Conservation (phyloP, 2,113 vertebrate species). For the Cynopterus brachyotis region DNA sequence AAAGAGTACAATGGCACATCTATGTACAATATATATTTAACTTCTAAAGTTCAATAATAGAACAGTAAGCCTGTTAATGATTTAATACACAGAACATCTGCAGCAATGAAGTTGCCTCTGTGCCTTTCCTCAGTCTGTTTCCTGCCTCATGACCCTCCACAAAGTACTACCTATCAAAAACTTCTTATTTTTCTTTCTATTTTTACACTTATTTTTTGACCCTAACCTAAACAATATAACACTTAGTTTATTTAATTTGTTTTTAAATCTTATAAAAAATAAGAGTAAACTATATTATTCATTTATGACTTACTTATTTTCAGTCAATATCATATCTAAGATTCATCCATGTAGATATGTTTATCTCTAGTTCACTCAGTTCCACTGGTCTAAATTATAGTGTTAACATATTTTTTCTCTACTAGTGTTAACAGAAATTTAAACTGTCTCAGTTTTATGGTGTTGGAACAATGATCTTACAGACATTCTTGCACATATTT, state of each 20-base stretch:
- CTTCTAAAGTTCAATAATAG: neutral
- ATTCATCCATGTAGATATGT: neutral
- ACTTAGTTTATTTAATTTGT: neutral
- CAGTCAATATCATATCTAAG: neutral
- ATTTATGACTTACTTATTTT: neutral
- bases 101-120: too few relatives aligned
- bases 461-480: neutral
- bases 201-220: neutral
- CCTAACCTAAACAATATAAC: neutral
- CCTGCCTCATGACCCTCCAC: accelerated
- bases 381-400: neutral
- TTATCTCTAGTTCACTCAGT: neutral
- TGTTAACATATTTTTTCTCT: neutral
- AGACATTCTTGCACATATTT: neutral
- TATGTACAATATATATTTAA: neutral
- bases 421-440: neutral
- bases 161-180: neutral
- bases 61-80: neutral
- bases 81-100: neutral
- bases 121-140: neutral
- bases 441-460: neutral
- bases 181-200: neutral
- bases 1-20: neutral
- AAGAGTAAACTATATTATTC: neutral
- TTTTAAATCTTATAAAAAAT: neutral